Base-by-base conservation (phyloP, 2,797 vertebrate species). In the Amblyopsis hoosieri region DNA sequence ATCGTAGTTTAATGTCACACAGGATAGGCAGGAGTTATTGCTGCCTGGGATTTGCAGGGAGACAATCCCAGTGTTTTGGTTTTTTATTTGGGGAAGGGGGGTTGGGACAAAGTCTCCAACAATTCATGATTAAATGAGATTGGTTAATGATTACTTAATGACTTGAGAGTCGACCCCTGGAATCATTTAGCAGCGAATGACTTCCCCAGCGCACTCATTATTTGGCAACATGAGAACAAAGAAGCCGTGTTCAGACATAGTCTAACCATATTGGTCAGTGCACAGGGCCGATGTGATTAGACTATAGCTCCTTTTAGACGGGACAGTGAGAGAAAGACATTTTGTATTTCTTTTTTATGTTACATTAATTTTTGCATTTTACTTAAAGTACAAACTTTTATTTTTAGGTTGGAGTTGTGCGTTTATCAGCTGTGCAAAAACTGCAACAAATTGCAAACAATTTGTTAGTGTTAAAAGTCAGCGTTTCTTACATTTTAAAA, bases 111-210 rank as follows among this genome's bases (percentile, higher is more conserved):
- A 72, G 55, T 60, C 50, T 14, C 8, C 54, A 57, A 11, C 17
- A 72, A 82, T 80, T 87, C 88, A 90, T 72, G 85, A 84, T 80
- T 81, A 78, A 90, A 91, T 89, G 62, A 87, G 82, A 91, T 90
- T 85, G 91, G 81, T 79, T 86, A 88, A 89, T 87, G 81, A 90
- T 88, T 79, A 80, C 75, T 73, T 87, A 90, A 90, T 80, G 87
- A 91, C 69, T 80, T 71, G 82, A 82, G 86, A 78, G 86, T 81
- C 80, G 70, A 87, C 87, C 88, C 85, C 78, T 8, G 42, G 87
- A 76, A 81, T 85, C 80, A 72, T 85, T 89, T 81, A 75, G 72
- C 73, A 81, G 86, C 82, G 78, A 71, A 71, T 75, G 85, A 89
- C 91, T 90, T 89, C 89, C 88, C 74, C 81, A 46, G 45, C 65